phyloP scores from a whole-genome alignment of 1,140 invertebrate species.

The Battus philenor region DNA sequence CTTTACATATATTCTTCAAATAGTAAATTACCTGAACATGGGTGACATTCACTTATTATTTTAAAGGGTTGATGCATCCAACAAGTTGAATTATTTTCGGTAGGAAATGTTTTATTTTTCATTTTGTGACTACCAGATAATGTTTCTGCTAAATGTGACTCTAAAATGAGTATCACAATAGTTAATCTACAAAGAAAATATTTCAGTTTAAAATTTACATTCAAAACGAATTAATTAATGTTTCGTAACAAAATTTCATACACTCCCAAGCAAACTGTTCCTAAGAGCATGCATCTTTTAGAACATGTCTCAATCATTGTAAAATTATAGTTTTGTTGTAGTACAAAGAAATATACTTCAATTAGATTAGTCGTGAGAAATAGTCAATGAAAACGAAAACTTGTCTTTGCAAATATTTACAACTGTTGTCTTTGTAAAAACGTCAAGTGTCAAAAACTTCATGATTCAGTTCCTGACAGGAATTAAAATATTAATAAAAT shows the following conservation, averaged over 20 bases:
- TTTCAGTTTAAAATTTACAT: conserved; percentile 4
- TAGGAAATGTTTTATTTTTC: conserved; percentile 77
- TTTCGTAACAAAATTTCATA: conserved; percentile 30
- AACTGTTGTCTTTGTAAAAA: too few relatives aligned
- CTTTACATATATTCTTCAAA: too few relatives aligned
- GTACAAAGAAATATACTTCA: too few relatives aligned
- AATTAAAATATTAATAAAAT: too few relatives aligned
- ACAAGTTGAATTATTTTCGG: conserved; percentile 86
- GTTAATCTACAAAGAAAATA: conserved; percentile 79
- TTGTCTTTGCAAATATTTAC: too few relatives aligned
- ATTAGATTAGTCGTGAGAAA: too few relatives aligned
- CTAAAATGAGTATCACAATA: conserved; percentile 85
- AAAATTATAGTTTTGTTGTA: too few relatives aligned
- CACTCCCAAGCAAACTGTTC: conserved; percentile 56
- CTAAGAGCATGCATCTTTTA: conserved; percentile 62
- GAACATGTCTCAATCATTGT: conserved; percentile 65
- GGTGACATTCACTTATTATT: conserved; percentile 85
- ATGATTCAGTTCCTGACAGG: too few relatives aligned
- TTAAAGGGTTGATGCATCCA: conserved; percentile 82
- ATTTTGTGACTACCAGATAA: conserved; percentile 68
- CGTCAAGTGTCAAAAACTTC: too few relatives aligned
- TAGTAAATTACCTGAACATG: conserved; percentile 79
- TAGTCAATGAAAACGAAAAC: too few relatives aligned
- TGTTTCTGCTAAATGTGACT: conserved; percentile 82
- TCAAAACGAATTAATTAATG: conserved; percentile 3